Conservation (phyloP, 2,797 vertebrate species). For the Oreochromis grahami region DNA sequence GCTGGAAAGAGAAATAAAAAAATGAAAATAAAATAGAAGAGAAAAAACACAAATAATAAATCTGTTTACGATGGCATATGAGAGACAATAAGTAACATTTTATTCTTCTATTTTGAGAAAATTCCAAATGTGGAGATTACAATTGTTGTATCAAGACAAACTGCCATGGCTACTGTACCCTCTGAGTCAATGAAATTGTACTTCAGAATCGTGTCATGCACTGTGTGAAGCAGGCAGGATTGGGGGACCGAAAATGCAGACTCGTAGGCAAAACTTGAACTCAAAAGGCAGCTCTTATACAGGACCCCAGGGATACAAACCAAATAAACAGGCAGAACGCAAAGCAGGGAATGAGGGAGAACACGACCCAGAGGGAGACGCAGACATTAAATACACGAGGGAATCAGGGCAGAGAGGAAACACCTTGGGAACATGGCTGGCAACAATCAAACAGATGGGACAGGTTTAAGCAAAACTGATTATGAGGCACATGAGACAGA, state of each 20-base stretch:
- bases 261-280: no score
- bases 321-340: neutral
- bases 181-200: neutral
- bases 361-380: neutral
- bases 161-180: neutral
- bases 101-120: no score
- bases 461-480: neutral
- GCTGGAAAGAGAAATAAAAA: neutral
- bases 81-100: no score
- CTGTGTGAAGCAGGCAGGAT: neutral
- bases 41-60: neutral
- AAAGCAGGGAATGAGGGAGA: neutral
- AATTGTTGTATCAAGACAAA: neutral
- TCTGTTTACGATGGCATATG: neutral
- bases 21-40: neutral
- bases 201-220: neutral
- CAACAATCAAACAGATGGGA: neutral
- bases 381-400: neutral
- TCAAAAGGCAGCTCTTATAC: neutral
- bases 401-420: neutral
- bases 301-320: neutral
- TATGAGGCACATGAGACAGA: neutral
- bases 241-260: neutral
- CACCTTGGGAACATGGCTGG: neutral
- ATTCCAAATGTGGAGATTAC: neutral